These are phyloP conservation scores for Patella caerulea DNA, from an alignment of 2,888 invertebrate species.

Conservation along the genomic window DNA sequence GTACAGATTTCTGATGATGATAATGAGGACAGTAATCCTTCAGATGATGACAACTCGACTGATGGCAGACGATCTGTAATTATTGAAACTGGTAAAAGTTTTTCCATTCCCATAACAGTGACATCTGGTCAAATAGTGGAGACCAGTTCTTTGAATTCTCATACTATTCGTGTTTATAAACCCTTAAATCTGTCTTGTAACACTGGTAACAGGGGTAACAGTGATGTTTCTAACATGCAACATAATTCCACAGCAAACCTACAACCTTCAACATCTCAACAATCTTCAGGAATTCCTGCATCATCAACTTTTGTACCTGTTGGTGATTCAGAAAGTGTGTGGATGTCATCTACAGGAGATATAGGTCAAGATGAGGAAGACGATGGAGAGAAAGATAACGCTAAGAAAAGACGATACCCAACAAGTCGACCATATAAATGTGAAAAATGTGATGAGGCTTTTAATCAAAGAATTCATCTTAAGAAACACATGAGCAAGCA, in stretches of 20 bases:
- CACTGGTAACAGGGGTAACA: too few relatives aligned
- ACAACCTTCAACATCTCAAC: not conserved
- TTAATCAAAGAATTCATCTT: conserved; percentile 71
- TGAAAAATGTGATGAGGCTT: conserved; percentile 65
- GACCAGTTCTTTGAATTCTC: not conserved
- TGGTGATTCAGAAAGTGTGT: not conserved
- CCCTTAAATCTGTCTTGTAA: too few relatives aligned
- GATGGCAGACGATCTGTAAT: not conserved
- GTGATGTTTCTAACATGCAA: too few relatives aligned
- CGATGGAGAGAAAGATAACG: conserved; percentile 3
- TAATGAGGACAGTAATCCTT: not conserved
- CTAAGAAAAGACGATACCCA: conserved; percentile 56
- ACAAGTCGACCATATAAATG: conserved; percentile 68
- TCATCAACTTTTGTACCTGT: not conserved
- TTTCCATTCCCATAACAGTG: too few relatives aligned
- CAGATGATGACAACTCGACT: not conserved
- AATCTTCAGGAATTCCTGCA: not conserved
- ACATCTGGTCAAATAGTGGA: not conserved
- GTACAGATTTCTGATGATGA: not conserved
- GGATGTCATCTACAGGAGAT: not conserved
- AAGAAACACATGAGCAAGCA: conserved; percentile 72
- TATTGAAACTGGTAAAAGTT: too few relatives aligned
- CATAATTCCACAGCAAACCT: not conserved
- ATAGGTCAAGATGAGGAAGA: conserved; percentile 13
- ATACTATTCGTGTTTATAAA: too few relatives aligned